phyloP scores from a whole-genome alignment of 1,140 invertebrate species.

The Meloidogyne chitwoodi region DNA sequence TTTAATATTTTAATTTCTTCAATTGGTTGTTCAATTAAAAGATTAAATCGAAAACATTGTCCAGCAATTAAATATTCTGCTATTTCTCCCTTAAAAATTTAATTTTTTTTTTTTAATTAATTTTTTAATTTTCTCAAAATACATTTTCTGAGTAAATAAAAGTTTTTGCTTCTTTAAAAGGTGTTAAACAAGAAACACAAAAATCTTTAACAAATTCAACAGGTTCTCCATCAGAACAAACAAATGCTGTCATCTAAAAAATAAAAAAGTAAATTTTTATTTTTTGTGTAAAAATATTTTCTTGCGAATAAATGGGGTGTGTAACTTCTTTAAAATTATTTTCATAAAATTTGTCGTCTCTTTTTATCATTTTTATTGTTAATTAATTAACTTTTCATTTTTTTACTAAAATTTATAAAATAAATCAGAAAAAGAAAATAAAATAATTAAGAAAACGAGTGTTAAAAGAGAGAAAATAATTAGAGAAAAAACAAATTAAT shows the following conservation, averaged over 20 bases:
- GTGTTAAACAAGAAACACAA: conserved; percentile 5
- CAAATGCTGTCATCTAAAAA: neutral
- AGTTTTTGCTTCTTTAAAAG: neutral
- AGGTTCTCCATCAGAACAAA: conserved; percentile 6
- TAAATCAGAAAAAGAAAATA: no score
- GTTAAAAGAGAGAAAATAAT: no score
- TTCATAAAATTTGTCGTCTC: no score
- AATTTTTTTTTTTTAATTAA: neutral
- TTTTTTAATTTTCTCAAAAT: neutral
- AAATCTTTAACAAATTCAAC: conserved; percentile 7
- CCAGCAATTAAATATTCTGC: conserved; percentile 12
- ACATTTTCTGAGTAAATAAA: conserved; percentile 13
- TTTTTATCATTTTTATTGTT: no score
- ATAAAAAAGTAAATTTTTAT: neutral
- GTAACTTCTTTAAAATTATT: no score
- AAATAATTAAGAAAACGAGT: no score
- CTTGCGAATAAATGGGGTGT: no score
- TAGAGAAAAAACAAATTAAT: no score
- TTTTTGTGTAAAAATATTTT: no score
- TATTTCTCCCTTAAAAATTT: conserved; percentile 8
- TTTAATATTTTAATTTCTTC: neutral
- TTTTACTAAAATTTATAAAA: no score
- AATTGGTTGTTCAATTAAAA: neutral
- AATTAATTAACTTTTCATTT: no score
- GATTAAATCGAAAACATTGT: conserved; percentile 1